Evolutionary conservation across 2,888 invertebrate genomes (phyloP).

Genomic region (Cynaeus angustus): DNA sequence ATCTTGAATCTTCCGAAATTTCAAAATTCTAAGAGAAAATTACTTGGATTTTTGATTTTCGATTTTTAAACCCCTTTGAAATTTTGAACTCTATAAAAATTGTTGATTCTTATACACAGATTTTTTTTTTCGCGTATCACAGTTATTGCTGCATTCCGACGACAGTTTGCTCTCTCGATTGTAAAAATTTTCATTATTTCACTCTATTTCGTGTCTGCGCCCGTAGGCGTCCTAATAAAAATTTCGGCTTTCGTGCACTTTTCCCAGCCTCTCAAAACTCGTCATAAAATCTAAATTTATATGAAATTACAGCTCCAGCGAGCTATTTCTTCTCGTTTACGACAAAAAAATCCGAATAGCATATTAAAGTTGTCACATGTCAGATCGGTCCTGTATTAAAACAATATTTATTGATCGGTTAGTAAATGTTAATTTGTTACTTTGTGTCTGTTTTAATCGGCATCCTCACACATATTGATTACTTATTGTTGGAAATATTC

Average conservation of each 20-base stretch:
- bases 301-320: background rate
- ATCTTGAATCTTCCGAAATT: too few relatives aligned
- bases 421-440: conserved; percentile 1
- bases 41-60: too few relatives aligned
- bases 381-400: background rate
- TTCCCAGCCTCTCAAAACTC: background rate
- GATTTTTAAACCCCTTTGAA: too few relatives aligned
- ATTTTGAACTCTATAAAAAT: too few relatives aligned
- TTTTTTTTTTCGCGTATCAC: too few relatives aligned
- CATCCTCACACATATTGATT: background rate
- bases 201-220: too few relatives aligned
- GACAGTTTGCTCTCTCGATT: too few relatives aligned
- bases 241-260: background rate
- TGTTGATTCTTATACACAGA: too few relatives aligned
- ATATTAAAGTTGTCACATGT: conserved; percentile 2
- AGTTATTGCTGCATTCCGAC: too few relatives aligned
- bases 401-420: background rate
- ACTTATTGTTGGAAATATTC: conserved; percentile 2
- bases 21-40: too few relatives aligned
- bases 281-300: background rate
- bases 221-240: background rate
- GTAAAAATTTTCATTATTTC: too few relatives aligned
- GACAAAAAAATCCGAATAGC: conserved; percentile 1
- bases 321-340: background rate
- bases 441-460: background rate